These are phyloP conservation scores for Xylota segnis DNA, from an alignment of 2,888 invertebrate species.

Conservation along the genomic window DNA sequence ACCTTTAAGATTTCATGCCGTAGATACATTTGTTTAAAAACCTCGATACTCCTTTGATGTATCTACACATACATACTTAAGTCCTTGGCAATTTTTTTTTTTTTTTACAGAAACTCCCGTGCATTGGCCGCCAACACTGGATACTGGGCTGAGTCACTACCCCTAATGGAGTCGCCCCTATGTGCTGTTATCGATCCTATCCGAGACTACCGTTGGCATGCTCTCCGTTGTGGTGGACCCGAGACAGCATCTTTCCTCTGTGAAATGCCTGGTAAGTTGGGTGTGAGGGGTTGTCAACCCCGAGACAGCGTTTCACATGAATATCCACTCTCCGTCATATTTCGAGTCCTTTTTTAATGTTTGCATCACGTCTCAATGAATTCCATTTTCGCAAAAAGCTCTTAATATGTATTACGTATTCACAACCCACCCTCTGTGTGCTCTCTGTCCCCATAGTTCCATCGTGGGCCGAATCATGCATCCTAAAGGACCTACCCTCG, in stretches of 20 bases:
- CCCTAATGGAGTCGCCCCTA: conserved; percentile 87
- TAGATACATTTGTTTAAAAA: too few relatives aligned
- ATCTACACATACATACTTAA: neutral
- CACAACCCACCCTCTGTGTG: conserved; percentile 22
- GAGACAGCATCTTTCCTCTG: conserved; percentile 92
- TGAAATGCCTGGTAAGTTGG: conserved; percentile 89
- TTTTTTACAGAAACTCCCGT: conserved; percentile 82
- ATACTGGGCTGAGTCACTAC: conserved; percentile 90
- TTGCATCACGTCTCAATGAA: conserved; percentile 70
- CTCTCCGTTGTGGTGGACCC: conserved; percentile 90
- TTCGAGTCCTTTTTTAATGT: conserved; percentile 57
- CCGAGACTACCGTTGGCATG: conserved; percentile 92
- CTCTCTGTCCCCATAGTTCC: conserved; percentile 86
- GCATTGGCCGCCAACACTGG: conserved; percentile 85
- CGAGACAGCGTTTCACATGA: neutral
- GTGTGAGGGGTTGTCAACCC: conserved; percentile 15
- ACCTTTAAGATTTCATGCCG: too few relatives aligned
- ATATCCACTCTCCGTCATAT: conserved; percentile 1
- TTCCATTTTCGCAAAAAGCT: conserved; percentile 58
- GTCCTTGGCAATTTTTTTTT: neutral
- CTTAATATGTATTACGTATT: conserved; percentile 72
- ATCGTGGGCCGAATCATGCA: conserved; percentile 91
- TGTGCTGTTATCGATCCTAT: conserved; percentile 91
- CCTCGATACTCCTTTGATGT: too few relatives aligned
- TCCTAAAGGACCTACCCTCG: conserved; percentile 89